Percentiles rank a stretch among this genome's conserved stretches.
These are phyloP conservation scores for Agapornis roseicollis DNA, from an alignment of 2,113 vertebrate species.

Conservation along the genomic window DNA sequence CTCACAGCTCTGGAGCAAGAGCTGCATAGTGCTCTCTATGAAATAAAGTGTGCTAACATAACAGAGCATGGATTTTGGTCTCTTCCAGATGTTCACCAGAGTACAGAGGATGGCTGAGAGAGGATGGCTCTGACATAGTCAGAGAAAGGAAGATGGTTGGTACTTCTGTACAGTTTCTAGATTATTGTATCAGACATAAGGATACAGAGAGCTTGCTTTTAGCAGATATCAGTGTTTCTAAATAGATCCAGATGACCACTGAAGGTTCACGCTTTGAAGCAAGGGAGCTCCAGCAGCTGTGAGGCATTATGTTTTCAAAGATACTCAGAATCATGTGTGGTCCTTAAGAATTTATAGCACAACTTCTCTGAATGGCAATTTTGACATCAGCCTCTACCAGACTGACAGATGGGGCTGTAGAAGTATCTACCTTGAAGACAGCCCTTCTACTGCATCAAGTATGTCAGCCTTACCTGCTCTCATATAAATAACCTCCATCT, in stretches of 20 bases:
- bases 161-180: constrained; percentile 15
- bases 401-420: not conserved
- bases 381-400: constrained; percentile 19
- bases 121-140: no score
- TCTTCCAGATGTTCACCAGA: constrained; percentile 43
- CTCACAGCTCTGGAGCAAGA: not conserved
- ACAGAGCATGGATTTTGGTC: not conserved
- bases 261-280: constrained; percentile 25
- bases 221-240: constrained; percentile 47
- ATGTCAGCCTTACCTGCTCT: not conserved
- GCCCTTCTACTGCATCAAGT: not conserved
- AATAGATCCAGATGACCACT: constrained; percentile 46
- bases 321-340: constrained; percentile 50
- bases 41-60: not conserved
- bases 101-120: constrained; percentile 7
- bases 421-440: not conserved
- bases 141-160: not conserved
- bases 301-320: constrained; percentile 58
- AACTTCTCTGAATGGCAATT: constrained; percentile 15
- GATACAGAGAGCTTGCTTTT: not conserved
- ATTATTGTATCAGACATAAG: not conserved
- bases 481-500: not conserved
- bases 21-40: not conserved
- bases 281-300: constrained; percentile 36
- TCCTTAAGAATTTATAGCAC: constrained; percentile 48